These are phyloP conservation scores for Taenioides sp. DNA, from an alignment of 2,797 vertebrate species.

Conservation along the genomic window DNA sequence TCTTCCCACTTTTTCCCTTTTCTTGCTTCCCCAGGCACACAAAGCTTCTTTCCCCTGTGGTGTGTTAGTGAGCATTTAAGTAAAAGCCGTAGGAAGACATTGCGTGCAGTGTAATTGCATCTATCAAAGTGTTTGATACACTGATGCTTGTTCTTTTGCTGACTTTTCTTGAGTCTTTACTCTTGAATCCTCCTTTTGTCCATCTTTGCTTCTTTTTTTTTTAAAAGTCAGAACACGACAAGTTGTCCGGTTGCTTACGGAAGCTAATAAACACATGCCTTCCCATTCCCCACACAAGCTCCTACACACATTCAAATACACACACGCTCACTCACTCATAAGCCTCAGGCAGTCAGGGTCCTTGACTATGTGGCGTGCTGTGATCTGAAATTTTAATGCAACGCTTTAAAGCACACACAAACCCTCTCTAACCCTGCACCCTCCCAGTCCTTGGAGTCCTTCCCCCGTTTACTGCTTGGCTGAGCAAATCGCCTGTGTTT, in stretches of 20 bases:
- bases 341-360: constrained; percentile 78
- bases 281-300: constrained; percentile 40
- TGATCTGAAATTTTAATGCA: constrained; percentile 82
- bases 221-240: constrained; percentile 51
- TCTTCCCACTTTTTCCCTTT: constrained; percentile 39
- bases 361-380: constrained; percentile 80
- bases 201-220: constrained; percentile 41
- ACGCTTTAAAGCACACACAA: constrained; percentile 79
- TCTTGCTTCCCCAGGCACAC: constrained; percentile 31
- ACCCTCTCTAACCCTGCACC: constrained; percentile 77
- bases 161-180: constrained; percentile 31
- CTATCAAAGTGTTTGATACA: constrained; percentile 63
- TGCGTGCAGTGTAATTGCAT: constrained; percentile 49
- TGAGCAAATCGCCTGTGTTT: constrained; percentile 79
- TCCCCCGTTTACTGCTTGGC: constrained; percentile 79
- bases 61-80: constrained; percentile 35
- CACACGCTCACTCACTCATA: constrained; percentile 56
- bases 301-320: constrained; percentile 22
- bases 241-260: constrained; percentile 65
- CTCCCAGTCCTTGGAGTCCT: constrained; percentile 78
- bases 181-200: constrained; percentile 24
- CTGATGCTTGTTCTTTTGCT: constrained; percentile 7
- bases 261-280: constrained; percentile 74
- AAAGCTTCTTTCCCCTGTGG: constrained; percentile 40
- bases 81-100: constrained; percentile 55